Conservation (phyloP, 2,888 invertebrate species). For the Andrena bucephala region DNA sequence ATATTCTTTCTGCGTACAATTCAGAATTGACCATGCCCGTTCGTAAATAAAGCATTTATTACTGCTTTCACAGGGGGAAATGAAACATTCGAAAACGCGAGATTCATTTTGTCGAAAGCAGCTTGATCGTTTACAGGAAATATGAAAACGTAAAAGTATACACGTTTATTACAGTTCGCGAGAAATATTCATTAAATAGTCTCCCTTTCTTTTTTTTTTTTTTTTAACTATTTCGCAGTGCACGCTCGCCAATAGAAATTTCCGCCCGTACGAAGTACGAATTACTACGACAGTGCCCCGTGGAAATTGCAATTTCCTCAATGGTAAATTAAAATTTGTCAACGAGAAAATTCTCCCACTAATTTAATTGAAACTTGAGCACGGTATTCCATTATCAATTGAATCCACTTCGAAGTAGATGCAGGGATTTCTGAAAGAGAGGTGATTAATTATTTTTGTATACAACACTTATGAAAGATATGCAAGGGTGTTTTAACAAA, state of each 20-base stretch:
- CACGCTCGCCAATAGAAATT: neutral
- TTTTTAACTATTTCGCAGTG: neutral
- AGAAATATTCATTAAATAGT: neutral
- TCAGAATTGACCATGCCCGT: neutral
- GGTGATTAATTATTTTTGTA: too few species aligned
- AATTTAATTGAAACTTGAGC: neutral
- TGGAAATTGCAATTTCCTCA: neutral
- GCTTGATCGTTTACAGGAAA: too few species aligned
- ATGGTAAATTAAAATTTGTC: neutral
- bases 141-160: neutral
- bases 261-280: neutral
- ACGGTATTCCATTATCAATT: neutral
- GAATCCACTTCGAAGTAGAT: neutral
- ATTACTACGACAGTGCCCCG: neutral
- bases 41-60: constrained; percentile 23
- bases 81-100: neutral
- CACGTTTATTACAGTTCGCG: neutral
- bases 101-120: neutral
- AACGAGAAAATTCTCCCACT: neutral
- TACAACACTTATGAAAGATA: too few species aligned
- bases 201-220: neutral
- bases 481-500: too few species aligned
- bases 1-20: neutral
- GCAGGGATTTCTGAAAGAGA: neutral
- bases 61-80: constrained; percentile 3